phyloP scores from a whole-genome alignment of 1,140 invertebrate species.

The Ditylenchus dipsaci region DNA sequence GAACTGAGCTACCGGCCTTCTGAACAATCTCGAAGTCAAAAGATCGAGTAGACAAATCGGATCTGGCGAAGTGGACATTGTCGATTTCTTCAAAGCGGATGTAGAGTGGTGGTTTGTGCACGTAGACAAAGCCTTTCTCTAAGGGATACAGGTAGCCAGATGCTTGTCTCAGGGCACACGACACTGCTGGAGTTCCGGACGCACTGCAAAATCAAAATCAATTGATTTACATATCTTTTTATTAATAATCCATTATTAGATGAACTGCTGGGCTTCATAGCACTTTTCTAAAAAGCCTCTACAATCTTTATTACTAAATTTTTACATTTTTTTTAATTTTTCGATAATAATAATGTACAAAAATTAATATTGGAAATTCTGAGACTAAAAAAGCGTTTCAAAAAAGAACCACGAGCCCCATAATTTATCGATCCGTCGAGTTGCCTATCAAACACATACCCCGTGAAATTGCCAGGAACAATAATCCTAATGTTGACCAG shows the following conservation, averaged over 20 bases:
- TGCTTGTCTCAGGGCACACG: conserved; percentile 95
- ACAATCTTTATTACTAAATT: too few species aligned
- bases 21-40: conserved; percentile 97
- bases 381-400: too few species aligned
- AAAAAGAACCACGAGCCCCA: too few species aligned
- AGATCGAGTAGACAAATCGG: conserved; percentile 83
- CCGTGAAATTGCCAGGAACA: conserved; percentile 82
- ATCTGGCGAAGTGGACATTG: conserved; percentile 91
- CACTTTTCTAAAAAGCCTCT: too few species aligned
- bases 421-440: background rate
- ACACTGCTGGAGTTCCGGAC: conserved; percentile 81
- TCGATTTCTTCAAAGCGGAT: conserved; percentile 94
- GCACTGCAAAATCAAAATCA: conserved; percentile 67
- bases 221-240: too few species aligned
- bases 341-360: too few species aligned
- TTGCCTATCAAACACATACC: conserved; percentile 63
- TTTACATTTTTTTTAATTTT: too few species aligned
- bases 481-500: conserved; percentile 90
- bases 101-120: conserved; percentile 96
- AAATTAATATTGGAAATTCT: too few species aligned
- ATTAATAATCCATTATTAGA: too few species aligned
- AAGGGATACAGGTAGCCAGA: conserved; percentile 93
- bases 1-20: conserved; percentile 80
- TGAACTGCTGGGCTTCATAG: too few species aligned
- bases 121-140: conserved; percentile 97